Conservation (phyloP, 2,888 invertebrate species). For the Dioctria linearis region DNA sequence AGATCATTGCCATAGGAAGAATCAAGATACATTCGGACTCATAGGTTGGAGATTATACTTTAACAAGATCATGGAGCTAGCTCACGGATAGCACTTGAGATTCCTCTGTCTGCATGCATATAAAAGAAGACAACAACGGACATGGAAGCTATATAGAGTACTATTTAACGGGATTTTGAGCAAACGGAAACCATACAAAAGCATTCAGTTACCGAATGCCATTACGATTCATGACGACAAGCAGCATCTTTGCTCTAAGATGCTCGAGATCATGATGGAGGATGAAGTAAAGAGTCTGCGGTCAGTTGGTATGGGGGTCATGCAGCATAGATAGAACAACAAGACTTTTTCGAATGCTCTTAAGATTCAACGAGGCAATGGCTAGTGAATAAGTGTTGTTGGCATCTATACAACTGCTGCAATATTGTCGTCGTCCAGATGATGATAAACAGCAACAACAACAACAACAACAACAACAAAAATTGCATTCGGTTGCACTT, state of each 20-base stretch:
- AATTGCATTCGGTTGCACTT: conserved; percentile 16
- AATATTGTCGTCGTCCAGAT: not conserved
- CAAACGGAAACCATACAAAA: conserved; percentile 7
- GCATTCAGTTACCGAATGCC: not conserved
- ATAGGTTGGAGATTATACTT: not conserved
- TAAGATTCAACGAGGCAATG: not conserved
- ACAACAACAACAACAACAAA: not conserved
- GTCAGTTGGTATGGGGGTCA: conserved; percentile 34
- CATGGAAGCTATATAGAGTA: conserved; percentile 24
- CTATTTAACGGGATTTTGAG: conserved; percentile 12
- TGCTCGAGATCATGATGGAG: not conserved
- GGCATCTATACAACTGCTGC: not conserved
- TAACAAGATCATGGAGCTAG: conserved; percentile 9
- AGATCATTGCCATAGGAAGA: conserved; percentile 6
- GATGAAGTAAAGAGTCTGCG: not conserved
- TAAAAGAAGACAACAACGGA: not conserved
- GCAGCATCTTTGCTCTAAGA: not conserved
- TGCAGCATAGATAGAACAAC: conserved; percentile 22
- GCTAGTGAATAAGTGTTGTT: not conserved
- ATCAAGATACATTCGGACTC: not conserved
- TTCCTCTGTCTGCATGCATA: not conserved
- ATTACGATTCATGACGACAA: conserved; percentile 5
- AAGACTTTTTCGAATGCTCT: not conserved
- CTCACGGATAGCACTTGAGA: not conserved
- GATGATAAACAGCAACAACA: not conserved